Evolutionary conservation across 1,140 invertebrate genomes (phyloP).

Genomic region (Harpegnathos saltator): DNA sequence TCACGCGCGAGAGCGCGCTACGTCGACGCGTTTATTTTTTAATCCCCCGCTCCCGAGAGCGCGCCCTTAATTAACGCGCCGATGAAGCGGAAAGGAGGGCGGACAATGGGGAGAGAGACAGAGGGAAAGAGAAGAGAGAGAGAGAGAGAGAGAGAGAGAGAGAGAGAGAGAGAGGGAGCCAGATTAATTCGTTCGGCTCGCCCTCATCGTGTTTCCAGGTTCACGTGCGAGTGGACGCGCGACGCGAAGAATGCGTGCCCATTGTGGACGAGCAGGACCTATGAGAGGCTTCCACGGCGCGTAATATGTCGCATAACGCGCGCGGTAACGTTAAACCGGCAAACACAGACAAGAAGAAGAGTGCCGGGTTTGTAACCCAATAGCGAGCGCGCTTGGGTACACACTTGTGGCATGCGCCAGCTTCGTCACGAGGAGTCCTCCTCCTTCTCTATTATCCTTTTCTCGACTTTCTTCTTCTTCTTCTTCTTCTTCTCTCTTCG

Average conservation of each 20-base stretch:
- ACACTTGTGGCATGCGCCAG: slow-evolving; percentile 84
- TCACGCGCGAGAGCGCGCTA: slow-evolving; percentile 60
- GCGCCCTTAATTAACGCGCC: slow-evolving; percentile 71
- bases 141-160: no score
- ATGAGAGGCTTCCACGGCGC: slow-evolving; percentile 69
- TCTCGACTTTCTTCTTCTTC: slow-evolving; percentile 5
- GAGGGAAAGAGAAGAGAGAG: no score
- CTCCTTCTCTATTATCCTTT: slow-evolving; percentile 25
- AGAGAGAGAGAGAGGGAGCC: slow-evolving; percentile 16
- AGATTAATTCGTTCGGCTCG: slow-evolving; percentile 71
- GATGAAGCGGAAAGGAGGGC: slow-evolving; percentile 63
- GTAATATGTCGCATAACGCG: slow-evolving; percentile 65
- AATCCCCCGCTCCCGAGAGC: slow-evolving; percentile 58
- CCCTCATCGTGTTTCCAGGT: slow-evolving; percentile 71
- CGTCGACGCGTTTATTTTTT: slow-evolving; percentile 78
- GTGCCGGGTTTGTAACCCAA: slow-evolving; percentile 78
- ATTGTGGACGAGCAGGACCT: slow-evolving; percentile 65
- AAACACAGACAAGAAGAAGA: slow-evolving; percentile 64
- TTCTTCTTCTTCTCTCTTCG: slow-evolving; percentile 4
- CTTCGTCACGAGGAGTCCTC: slow-evolving; percentile 50
- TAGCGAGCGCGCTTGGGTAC: slow-evolving; percentile 76
- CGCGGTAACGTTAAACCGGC: slow-evolving; percentile 76
- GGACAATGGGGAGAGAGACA: background rate
- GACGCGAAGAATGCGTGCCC: slow-evolving; percentile 72
- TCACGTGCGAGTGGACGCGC: slow-evolving; percentile 70